phyloP scores from a whole-genome alignment of 2,888 invertebrate genomes.

The Parnassius mnemosyne region DNA sequence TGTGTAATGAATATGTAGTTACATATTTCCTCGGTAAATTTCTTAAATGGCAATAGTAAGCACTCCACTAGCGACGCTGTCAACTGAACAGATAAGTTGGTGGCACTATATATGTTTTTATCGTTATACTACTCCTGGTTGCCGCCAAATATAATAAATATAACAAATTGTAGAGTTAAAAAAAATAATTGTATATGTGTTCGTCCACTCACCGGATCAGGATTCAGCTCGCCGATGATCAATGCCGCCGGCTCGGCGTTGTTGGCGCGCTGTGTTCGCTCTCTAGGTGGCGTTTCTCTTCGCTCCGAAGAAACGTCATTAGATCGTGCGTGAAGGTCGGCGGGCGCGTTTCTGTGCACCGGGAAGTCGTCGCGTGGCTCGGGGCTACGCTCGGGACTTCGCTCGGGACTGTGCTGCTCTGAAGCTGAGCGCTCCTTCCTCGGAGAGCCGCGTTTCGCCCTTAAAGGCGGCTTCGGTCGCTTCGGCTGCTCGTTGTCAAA shows the following conservation, averaged over 20 bases:
- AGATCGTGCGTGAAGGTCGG: slow-evolving; percentile 11
- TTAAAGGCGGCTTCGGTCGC: slow-evolving; percentile 92
- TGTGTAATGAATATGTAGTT: no score
- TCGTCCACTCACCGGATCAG: slow-evolving; percentile 60
- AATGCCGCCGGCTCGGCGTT: slow-evolving; percentile 64
- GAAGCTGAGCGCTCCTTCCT: slow-evolving; percentile 83
- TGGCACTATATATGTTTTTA: no score
- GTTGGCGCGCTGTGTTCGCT: slow-evolving; percentile 41
- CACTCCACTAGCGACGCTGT: no score
- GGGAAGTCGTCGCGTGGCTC: slow-evolving; percentile 6
- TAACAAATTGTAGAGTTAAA: no score
- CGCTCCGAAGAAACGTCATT: slow-evolving; percentile 35
- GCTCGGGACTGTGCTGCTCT: slow-evolving; percentile 50
- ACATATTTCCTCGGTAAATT: no score
- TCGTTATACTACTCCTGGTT: no score
- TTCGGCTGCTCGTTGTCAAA: slow-evolving; percentile 94
- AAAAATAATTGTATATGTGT: neutral
- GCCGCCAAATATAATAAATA: no score
- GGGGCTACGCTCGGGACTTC: slow-evolving; percentile 51
- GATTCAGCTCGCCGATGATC: slow-evolving; percentile 66
- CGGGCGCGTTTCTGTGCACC: slow-evolving; percentile 41
- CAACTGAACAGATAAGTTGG: no score
- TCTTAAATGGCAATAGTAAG: no score
- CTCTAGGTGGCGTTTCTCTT: slow-evolving; percentile 49
- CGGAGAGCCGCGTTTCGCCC: slow-evolving; percentile 87